Evolutionary conservation across 2,113 vertebrate genomes (phyloP).

Genomic region (Sprattus sprattus): DNA sequence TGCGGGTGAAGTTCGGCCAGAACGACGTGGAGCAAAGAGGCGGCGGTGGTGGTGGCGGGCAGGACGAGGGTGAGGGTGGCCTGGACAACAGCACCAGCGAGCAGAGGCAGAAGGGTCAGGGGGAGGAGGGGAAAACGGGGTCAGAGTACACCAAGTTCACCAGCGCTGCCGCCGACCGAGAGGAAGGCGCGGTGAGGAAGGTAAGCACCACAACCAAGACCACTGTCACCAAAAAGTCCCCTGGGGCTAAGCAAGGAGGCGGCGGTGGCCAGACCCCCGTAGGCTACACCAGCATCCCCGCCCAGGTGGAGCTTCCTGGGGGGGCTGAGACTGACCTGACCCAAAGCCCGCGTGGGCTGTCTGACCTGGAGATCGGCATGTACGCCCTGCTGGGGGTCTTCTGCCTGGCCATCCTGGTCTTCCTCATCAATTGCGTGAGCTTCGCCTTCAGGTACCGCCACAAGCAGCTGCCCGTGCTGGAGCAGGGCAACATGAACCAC

Average conservation of each 20-base stretch:
- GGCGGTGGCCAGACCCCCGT: conserved; percentile 67
- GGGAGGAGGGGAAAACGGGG: conserved; percentile 71
- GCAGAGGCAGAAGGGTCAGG: conserved; percentile 68
- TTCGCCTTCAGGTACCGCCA: conserved; percentile 96
- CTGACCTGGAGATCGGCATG: conserved; percentile 96
- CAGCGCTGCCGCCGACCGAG: conserved; percentile 60
- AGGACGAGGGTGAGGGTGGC: conserved; percentile 63
- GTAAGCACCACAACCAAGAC: conserved; percentile 77
- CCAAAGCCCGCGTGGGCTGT: conserved; percentile 80
- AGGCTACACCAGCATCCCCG: conserved; percentile 78
- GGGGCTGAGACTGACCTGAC: conserved; percentile 78
- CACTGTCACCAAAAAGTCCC: conserved; percentile 62
- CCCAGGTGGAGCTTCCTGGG: conserved; percentile 77
- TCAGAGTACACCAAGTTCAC: conserved; percentile 76
- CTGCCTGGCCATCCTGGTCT: conserved; percentile 94
- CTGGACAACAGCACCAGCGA: conserved; percentile 77
- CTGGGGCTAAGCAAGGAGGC: conserved; percentile 61
- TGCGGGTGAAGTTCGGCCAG: conserved; percentile 84
- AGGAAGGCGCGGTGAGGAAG: conserved; percentile 78
- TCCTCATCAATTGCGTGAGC: conserved; percentile 95
- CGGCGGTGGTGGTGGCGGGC: conserved; percentile 62
- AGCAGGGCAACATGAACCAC: conserved; percentile 91
- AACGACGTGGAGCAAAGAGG: conserved; percentile 68
- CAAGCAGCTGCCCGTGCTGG: conserved; percentile 88
- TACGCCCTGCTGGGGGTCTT: conserved; percentile 94